Evolutionary conservation across 2,797 vertebrate species (phyloP).

Genomic region (Lagothrix lagotricha): DNA sequence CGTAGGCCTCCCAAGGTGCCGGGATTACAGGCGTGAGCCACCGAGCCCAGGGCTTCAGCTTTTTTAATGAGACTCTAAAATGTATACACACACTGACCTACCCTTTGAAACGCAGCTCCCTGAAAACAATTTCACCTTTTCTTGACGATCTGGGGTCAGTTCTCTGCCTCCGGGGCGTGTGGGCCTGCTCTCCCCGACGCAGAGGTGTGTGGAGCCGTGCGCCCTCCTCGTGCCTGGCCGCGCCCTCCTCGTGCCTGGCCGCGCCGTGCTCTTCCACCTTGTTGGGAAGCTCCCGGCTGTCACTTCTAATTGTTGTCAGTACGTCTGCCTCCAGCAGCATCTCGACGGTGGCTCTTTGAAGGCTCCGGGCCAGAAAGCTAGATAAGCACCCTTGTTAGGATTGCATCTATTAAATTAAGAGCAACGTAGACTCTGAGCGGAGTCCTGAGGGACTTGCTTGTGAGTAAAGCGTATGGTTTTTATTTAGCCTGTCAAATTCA

Average conservation of each 20-base stretch:
- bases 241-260: too few species aligned
- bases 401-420: not conserved
- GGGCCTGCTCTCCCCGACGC: not conserved
- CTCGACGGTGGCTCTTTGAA: not conserved
- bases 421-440: not conserved
- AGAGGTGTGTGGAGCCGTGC: accelerated
- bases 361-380: slow-evolving; percentile 3
- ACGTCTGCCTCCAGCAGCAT: not conserved
- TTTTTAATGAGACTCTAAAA: not conserved
- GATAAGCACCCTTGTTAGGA: not conserved
- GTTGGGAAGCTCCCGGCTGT: not conserved
- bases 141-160: not conserved
- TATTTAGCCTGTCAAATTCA: not conserved
- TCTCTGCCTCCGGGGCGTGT: accelerated
- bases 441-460: not conserved
- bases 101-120: accelerated
- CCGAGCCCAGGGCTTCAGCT: not conserved
- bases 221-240: too few species aligned
- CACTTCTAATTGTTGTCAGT: not conserved
- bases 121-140: not conserved
- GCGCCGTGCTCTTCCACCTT: not conserved
- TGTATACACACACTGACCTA: accelerated
- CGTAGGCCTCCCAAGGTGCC: not conserved
- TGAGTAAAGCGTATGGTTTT: not conserved
- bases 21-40: not conserved